phyloP scores from a whole-genome alignment of 2,797 vertebrate genomes.

The Acanthis flammea region DNA sequence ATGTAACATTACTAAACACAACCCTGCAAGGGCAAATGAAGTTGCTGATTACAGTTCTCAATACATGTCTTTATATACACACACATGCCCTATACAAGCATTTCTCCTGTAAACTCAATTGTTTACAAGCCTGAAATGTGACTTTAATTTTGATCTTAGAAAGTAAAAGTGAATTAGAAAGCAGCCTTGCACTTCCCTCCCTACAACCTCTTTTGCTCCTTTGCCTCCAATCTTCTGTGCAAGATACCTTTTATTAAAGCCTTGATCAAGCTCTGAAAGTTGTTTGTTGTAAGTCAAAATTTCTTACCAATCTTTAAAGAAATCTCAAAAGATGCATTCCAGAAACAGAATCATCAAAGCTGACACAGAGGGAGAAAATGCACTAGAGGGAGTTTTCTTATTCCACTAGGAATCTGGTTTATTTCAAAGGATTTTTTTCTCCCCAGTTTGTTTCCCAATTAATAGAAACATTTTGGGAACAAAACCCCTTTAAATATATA shows the following conservation, averaged over 20 bases:
- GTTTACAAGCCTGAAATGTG: slow-evolving; percentile 37
- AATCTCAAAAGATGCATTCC: slow-evolving; percentile 54
- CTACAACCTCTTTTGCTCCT: not conserved
- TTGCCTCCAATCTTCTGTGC: slow-evolving; percentile 6
- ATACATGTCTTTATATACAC: not conserved
- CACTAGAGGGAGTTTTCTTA: slow-evolving; percentile 39
- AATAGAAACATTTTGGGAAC: not conserved
- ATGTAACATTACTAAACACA: not conserved
- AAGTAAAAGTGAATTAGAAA: slow-evolving; percentile 37
- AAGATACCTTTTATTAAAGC: slow-evolving; percentile 65
- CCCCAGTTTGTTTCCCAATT: not conserved
- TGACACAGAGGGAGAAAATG: slow-evolving; percentile 42
- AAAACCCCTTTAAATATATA: not conserved
- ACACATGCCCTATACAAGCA: not conserved
- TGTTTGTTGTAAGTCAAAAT: slow-evolving; percentile 62
- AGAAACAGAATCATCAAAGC: slow-evolving; percentile 66
- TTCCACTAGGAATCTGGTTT: slow-evolving; percentile 52
- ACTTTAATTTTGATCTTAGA: slow-evolving; percentile 52
- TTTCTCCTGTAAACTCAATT: not conserved
- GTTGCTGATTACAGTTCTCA: not conserved
- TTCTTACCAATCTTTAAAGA: slow-evolving; percentile 55
- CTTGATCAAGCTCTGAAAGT: slow-evolving; percentile 29
- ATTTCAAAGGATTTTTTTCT: slow-evolving; percentile 31
- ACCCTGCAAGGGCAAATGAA: not conserved
- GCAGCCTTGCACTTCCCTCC: not conserved